Conservation (phyloP, 2,797 vertebrate genomes). For the Rhynchonycteris naso region DNA sequence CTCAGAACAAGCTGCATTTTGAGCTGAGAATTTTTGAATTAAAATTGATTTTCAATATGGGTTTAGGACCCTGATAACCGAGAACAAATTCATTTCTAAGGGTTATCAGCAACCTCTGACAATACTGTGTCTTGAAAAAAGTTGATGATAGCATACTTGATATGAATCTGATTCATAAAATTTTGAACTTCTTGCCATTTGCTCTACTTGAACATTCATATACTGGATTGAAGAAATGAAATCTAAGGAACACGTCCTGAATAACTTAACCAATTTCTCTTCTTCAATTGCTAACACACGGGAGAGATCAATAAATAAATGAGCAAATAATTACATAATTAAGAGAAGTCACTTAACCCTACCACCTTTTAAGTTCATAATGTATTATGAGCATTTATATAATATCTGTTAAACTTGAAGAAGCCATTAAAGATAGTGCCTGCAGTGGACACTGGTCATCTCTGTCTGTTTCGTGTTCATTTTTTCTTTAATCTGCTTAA, state of each 20-base stretch:
- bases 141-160: constrained; percentile 42
- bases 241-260: constrained; percentile 9
- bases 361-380: constrained; percentile 11
- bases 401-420: constrained; percentile 14
- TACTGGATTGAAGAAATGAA: constrained; percentile 28
- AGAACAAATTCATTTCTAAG: constrained; percentile 64
- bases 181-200: constrained; percentile 57
- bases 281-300: constrained; percentile 41
- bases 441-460: not conserved
- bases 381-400: constrained; percentile 19
- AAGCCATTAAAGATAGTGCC: constrained; percentile 21
- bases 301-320: constrained; percentile 59
- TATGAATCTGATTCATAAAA: constrained; percentile 60
- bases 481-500: not conserved
- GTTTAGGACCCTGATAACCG: constrained; percentile 55
- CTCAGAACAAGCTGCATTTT: constrained; percentile 52
- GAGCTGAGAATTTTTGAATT: constrained; percentile 68
- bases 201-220: constrained; percentile 35
- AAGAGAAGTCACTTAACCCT: constrained; percentile 60
- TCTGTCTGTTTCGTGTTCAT: not conserved
- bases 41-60: constrained; percentile 72
- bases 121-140: constrained; percentile 64
- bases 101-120: constrained; percentile 49
- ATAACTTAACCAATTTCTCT: constrained; percentile 30
- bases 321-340: constrained; percentile 66